phyloP scores from a whole-genome alignment of 2,113 vertebrate species.

The Eolophus roseicapilla region DNA sequence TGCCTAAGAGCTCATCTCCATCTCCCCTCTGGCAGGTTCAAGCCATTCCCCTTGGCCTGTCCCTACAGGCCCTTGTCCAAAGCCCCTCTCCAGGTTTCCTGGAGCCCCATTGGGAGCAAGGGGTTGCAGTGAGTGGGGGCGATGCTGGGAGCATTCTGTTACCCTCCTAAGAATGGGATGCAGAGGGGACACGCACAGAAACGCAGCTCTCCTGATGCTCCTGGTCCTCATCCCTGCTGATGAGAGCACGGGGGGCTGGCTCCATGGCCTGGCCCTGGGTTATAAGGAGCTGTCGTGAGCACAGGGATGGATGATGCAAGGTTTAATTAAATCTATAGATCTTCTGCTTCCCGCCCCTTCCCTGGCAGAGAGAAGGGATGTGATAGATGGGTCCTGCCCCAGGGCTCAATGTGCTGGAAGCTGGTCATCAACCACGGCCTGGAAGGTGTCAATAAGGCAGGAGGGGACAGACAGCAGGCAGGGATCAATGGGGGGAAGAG shows the following conservation, averaged over 20 bases:
- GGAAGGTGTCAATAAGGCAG: neutral
- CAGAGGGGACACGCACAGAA: rapidly evolving
- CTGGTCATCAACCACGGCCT: neutral
- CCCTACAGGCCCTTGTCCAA: too few species aligned
- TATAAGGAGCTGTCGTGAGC: constrained; percentile 9
- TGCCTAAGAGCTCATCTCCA: too few species aligned
- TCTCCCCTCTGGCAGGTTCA: neutral
- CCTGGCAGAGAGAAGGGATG: neutral
- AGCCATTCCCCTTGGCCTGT: neutral
- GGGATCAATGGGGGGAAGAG: neutral
- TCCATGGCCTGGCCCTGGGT: neutral
- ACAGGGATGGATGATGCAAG: neutral
- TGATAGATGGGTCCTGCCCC: constrained; percentile 52
- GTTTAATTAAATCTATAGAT: constrained; percentile 73
- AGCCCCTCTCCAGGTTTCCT: neutral
- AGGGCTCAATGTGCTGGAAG: neutral
- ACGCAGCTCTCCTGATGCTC: neutral
- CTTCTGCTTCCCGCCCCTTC: constrained; percentile 38
- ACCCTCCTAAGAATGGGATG: neutral
- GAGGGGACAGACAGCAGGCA: neutral
- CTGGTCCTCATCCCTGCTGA: neutral
- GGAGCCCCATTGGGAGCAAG: too few species aligned
- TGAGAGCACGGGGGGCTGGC: neutral
- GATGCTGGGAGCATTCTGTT: neutral
- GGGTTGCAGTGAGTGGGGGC: too few species aligned